Evolutionary conservation across 2,888 invertebrate species (phyloP), one percentile per base, ranked within the genome.

Genomic region (Trilocha varians): DNA sequence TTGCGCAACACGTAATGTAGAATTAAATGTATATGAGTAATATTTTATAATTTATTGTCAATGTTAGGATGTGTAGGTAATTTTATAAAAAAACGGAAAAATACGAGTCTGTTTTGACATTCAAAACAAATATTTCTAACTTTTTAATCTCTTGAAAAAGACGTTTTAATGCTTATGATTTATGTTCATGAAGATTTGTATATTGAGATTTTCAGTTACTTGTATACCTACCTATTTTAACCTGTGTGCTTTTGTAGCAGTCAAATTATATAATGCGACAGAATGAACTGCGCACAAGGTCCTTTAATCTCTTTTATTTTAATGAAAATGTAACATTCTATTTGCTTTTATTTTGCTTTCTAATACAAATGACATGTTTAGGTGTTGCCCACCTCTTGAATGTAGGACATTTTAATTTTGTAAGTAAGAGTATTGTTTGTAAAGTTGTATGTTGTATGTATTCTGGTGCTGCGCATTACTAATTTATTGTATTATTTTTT

Each of bases 381-480:
- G 25, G 25, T 25, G 25, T 25, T 25, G 25, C 25, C 25, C 25
- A 25, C 25, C 25, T 25, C 25, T 6, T 25, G 25, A 25, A 25
- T 2, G 2, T 25, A 25, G 25, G 6, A 11, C 11, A 25, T 6
- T 25, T 11, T 25, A 9, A 25, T 25, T 25, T 25, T 25, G 6
- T 25, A 25, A 5, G 25, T 25, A 25, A 6, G 25, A 3, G 11
- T 25, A 25, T 25, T 25, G 11, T 25, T 25, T 64, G 57, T 70
- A 65, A 65, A 62, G 62, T 63, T 70, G 65, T 74, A 71, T 67
- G 65, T 70, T 78, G 74, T 78, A 74, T 78, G 75, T 78, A 77
- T 80, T 78, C 79, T 80, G 84, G 82, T 83, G 83, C 84, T 83
- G 82, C 25, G 25, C 76, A 75, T 77, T 79, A 82, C 78, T 84